Evolutionary conservation across 2,888 invertebrate species (phyloP), one percentile per base, ranked within the genome.

Genomic region (Ceriagrion tenellum): DNA sequence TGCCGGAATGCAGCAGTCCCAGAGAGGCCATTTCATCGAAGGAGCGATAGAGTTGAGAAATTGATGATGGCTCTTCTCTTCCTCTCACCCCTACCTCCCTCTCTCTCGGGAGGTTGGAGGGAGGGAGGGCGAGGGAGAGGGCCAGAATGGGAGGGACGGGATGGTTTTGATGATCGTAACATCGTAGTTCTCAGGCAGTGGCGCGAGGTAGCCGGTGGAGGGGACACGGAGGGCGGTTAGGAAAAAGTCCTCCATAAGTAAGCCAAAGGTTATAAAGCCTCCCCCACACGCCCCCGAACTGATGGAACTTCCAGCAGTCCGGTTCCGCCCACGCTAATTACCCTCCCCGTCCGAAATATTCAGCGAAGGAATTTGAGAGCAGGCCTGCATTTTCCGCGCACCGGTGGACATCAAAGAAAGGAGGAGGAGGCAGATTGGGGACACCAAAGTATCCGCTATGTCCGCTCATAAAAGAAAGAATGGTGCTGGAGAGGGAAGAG

Each of bases 241-340:
- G 35, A 81, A 81, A n/a, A 30, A 81, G 81, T 16, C 81, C 81
- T 16, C 10, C 30, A 16, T 81, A 2, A 89, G 89, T 26, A n/a
- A 89, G 55, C 55, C 89, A 55, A 35, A 55, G 55, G 89, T 89
- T 40, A n/a, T 47, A 89, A 88, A 35, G 88, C 88, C 88, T 88
- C n/a, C 20, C 88, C 47, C 55, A 0, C 40, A 12, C 55, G n/a
- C 55, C 47, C n/a, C n/a, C n/a, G 8, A 23, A 0, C 88, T 20
- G 26, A 47, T 26, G 47, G 8, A 20, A 40, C 88, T 35, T 3
- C 88, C 40, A 4, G 88, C 40, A 89, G 89, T 89, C 89, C 55
- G 23, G 55, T 89, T 47, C 47, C 26, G 10, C 18, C 55, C 40
- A 47, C 26, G 88, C 88, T 89, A 89, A 89, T 89, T 89, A 8